A percentile compares a stretch with the other conserved stretches of the same genome.
Evolutionary conservation across 2,888 invertebrate genomes (phyloP).

Genomic region (Oscheius sp.): DNA sequence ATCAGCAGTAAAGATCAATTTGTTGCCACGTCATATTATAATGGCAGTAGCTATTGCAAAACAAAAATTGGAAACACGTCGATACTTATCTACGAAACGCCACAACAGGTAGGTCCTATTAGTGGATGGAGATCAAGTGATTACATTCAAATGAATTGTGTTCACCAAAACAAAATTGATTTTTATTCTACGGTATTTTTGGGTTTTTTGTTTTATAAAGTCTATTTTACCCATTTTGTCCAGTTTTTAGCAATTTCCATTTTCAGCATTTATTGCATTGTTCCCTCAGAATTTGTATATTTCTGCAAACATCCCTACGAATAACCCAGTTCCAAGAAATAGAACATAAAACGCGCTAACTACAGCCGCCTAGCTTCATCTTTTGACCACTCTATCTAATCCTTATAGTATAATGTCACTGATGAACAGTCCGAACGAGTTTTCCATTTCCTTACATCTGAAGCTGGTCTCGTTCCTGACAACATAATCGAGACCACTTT

Average conservation of each 20-base stretch:
- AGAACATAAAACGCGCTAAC: too few relatives aligned
- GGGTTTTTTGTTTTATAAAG: too few relatives aligned
- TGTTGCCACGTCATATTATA: neutral
- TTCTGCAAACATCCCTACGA: too few relatives aligned
- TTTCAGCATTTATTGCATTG: too few relatives aligned
- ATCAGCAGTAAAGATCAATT: neutral
- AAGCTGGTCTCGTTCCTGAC: neutral
- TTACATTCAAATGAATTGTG: neutral
- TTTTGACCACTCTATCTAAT: too few relatives aligned
- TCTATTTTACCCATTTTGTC: too few relatives aligned
- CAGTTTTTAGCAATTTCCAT: too few relatives aligned
- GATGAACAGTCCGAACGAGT: neutral
- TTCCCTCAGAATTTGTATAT: too few relatives aligned
- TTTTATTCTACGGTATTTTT: too few relatives aligned
- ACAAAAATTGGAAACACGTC: neutral
- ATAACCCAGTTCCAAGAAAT: too few relatives aligned
- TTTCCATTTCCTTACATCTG: neutral
- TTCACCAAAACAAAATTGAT: neutral
- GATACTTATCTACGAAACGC: constrained; percentile 8
- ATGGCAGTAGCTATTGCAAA: neutral
- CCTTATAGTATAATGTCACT: neutral
- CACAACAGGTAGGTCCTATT: neutral
- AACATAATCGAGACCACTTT: neutral
- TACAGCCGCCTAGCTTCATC: too few relatives aligned
- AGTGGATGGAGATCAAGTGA: neutral